Conservation (phyloP, 2,113 vertebrate species). For the Eulacestoma nigropectus region DNA sequence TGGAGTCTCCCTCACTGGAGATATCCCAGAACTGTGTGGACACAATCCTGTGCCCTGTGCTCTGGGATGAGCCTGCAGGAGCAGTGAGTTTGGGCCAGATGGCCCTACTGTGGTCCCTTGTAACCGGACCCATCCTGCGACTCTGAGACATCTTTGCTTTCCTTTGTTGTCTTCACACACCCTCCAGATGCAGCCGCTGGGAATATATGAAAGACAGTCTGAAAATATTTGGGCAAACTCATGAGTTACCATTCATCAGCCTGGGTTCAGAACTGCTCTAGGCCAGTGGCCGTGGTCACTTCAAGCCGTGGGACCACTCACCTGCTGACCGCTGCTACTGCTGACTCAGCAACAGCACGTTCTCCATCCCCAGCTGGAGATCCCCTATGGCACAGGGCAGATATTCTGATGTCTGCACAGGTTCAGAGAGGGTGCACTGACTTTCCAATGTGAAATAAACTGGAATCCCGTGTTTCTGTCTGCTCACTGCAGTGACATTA, state of each 20-base stretch:
- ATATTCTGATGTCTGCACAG: not conserved
- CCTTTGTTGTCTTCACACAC: not conserved
- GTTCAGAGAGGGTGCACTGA: not conserved
- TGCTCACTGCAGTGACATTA: not conserved
- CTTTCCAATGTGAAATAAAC: not conserved
- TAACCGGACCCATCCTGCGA: not conserved
- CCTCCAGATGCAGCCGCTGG: not conserved
- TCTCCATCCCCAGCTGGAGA: not conserved
- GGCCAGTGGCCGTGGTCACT: not conserved
- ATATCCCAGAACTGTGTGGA: not conserved
- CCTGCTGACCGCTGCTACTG: not conserved
- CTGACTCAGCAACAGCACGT: not conserved
- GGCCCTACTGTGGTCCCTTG: not conserved
- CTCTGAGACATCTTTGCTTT: not conserved
- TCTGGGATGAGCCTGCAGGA: not conserved
- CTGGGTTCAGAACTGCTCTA: not conserved
- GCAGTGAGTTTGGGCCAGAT: not conserved
- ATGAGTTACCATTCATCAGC: not conserved
- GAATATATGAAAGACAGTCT: fast-evolving
- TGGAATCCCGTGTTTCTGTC: not conserved
- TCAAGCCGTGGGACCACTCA: not conserved
- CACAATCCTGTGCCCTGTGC: not conserved
- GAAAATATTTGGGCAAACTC: not conserved
- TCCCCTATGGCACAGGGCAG: not conserved
- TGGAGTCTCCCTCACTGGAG: not conserved